Percentiles rank a stretch among this genome's conserved stretches.
phyloP scores from a whole-genome alignment of 2,113 vertebrate genomes.

The Elephantulus edwardii region DNA sequence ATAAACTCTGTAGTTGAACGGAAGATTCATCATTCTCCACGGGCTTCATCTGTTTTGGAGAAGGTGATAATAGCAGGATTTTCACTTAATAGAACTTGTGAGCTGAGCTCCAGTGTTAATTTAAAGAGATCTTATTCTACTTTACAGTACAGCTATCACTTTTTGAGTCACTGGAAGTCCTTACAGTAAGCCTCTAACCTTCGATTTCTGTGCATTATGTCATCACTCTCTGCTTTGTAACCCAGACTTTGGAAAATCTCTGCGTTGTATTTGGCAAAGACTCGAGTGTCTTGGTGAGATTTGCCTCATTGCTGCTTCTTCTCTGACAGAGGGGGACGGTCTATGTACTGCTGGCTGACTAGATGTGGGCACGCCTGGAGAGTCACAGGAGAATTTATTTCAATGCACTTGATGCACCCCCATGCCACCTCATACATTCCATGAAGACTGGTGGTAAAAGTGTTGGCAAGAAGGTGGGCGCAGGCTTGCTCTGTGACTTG shows the following conservation, averaged over 20 bases:
- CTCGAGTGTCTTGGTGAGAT: background rate
- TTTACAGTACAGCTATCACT: background rate
- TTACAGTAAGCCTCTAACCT: background rate
- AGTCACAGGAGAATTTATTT: background rate
- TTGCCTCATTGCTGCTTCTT: background rate
- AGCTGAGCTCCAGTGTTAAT: background rate
- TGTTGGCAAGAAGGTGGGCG: background rate
- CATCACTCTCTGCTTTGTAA: background rate
- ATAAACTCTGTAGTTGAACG: background rate
- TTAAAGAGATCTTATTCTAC: background rate
- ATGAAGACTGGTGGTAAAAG: background rate
- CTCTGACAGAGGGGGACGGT: background rate
- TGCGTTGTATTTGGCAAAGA: background rate
- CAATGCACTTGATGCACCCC: no score
- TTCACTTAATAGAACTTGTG: no score
- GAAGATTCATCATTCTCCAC: background rate
- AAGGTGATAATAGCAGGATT: background rate
- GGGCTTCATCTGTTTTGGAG: background rate
- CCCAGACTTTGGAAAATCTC: background rate
- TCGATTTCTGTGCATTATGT: background rate
- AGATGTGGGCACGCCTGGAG: background rate
- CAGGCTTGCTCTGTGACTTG: background rate
- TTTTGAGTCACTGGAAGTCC: background rate
- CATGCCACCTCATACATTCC: background rate
- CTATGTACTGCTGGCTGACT: background rate